These are phyloP conservation scores for Aleiodes alternator DNA, from an alignment of 2,888 invertebrate species.

Conservation along the genomic window DNA sequence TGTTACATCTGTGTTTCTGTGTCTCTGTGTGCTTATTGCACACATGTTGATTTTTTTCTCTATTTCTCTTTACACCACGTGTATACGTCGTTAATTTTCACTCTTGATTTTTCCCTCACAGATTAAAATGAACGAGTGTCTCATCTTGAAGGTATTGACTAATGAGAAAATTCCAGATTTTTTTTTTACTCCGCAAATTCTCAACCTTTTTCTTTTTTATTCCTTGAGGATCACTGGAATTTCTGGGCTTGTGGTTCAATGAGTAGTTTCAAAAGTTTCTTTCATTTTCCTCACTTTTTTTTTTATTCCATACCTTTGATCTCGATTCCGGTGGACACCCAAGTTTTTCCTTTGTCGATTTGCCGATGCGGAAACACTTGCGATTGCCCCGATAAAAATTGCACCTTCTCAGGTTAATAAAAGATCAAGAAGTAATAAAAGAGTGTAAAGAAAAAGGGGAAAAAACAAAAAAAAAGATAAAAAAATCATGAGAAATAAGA, in stretches of 20 bases:
- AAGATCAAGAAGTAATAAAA: slow-evolving; percentile 23
- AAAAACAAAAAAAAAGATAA: neutral
- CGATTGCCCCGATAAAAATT: slow-evolving; percentile 32
- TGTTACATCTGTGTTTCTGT: too few species aligned
- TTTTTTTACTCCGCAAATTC: neutral
- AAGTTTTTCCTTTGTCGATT: slow-evolving; percentile 29
- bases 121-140: neutral
- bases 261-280: slow-evolving; percentile 5
- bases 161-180: slow-evolving; percentile 27
- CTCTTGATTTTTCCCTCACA: neutral
- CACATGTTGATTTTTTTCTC: too few species aligned
- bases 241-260: slow-evolving; percentile 6
- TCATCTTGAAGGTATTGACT: slow-evolving; percentile 16
- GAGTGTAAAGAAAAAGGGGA: neutral
- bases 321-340: slow-evolving; percentile 22
- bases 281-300: neutral
- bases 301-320: slow-evolving; percentile 14
- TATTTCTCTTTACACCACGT: too few species aligned
- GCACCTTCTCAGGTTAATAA: slow-evolving; percentile 40
- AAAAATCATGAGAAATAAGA: slow-evolving; percentile 15
- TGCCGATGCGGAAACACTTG: slow-evolving; percentile 6
- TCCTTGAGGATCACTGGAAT: slow-evolving; percentile 9
- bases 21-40: too few species aligned
- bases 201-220: neutral
- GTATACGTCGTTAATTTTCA: too few species aligned